Evolutionary conservation across 2,888 invertebrate species (phyloP).

Genomic region (Aspidiotus destructor): DNA sequence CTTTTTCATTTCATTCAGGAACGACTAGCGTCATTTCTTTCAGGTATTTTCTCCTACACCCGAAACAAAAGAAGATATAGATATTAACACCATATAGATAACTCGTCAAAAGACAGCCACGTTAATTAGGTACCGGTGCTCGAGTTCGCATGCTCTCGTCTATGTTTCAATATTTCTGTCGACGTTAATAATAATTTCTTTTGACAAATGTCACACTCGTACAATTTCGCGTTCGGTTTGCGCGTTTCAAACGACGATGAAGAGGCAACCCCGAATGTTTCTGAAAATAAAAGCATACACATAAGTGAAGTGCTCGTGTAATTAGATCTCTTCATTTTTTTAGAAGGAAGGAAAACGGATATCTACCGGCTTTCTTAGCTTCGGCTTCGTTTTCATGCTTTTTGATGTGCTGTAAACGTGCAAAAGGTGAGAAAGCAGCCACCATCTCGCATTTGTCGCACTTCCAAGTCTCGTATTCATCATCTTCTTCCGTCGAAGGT

Average conservation of each 20-base stretch:
- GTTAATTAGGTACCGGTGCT: no score
- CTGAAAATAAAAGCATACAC: no score
- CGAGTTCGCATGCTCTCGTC: slow-evolving; percentile 46
- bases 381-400: slow-evolving; percentile 42
- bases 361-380: background rate
- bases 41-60: no score
- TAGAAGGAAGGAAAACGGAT: no score
- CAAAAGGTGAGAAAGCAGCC: slow-evolving; percentile 56
- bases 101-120: no score
- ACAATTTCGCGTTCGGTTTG: slow-evolving; percentile 53
- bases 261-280: no score
- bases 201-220: slow-evolving; percentile 62
- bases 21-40: no score
- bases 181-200: slow-evolving; percentile 60
- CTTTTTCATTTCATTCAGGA: no score
- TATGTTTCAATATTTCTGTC: slow-evolving; percentile 78
- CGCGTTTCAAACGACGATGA: background rate
- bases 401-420: slow-evolving; percentile 62
- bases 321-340: no score
- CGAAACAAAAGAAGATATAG: no score
- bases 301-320: no score
- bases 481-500: slow-evolving; percentile 60
- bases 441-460: slow-evolving; percentile 60
- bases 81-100: no score
- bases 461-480: slow-evolving; percentile 55